phyloP scores from a whole-genome alignment of 2,888 invertebrate species.

The Acleris holmiana region DNA sequence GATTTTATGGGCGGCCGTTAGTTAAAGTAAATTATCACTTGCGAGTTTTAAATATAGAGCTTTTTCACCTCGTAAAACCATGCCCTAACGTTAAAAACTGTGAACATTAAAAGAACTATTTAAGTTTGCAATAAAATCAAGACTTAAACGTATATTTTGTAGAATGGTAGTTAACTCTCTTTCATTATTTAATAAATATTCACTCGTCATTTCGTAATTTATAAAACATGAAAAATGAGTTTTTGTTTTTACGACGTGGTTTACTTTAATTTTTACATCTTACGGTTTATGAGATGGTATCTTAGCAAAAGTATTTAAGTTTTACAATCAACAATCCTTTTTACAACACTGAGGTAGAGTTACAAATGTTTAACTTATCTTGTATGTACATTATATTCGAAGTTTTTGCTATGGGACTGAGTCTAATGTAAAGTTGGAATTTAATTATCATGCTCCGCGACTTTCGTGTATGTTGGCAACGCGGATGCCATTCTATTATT shows the following conservation, averaged over 20 bases:
- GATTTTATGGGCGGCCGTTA: constrained; percentile 22
- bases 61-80: background rate
- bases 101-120: background rate
- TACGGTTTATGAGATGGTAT: too few species aligned
- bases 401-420: background rate
- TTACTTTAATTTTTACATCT: too few species aligned
- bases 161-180: too few species aligned
- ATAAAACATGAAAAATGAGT: too few species aligned
- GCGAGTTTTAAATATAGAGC: background rate
- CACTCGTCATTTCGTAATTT: too few species aligned
- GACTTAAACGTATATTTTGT: too few species aligned
- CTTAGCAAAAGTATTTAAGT: too few species aligned
- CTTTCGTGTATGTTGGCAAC: constrained; percentile 7
- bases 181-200: too few species aligned
- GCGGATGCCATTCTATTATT: constrained; percentile 3
- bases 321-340: too few species aligned
- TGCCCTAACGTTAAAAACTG: background rate
- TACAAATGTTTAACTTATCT: background rate
- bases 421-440: constrained; percentile 16
- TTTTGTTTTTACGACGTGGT: too few species aligned
- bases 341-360: background rate
- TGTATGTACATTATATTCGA: background rate
- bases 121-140: too few species aligned
- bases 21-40: constrained; percentile 14
- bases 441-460: constrained; percentile 5